Evolutionary conservation across 1,140 invertebrate species (phyloP).

Genomic region (Marisa cornuarietis): DNA sequence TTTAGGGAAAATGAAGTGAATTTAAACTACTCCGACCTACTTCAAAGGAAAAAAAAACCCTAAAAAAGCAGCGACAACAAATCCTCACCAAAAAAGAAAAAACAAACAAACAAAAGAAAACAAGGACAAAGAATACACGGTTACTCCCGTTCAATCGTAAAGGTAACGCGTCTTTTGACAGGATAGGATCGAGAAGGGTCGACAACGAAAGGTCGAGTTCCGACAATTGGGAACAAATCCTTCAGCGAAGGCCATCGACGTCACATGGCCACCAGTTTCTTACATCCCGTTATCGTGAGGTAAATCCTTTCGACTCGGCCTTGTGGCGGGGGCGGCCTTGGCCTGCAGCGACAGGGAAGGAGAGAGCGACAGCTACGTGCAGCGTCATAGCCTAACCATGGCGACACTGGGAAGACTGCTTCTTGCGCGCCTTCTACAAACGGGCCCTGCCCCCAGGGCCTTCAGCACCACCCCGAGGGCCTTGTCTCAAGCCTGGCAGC

Average conservation of each 20-base stretch:
- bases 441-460: background rate
- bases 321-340: background rate
- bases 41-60: too few species aligned
- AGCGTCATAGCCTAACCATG: background rate
- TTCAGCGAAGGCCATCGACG: background rate
- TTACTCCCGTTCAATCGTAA: too few species aligned
- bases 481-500: slow-evolving; percentile 11
- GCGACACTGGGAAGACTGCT: background rate
- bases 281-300: background rate
- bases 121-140: too few species aligned
- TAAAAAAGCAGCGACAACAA: too few species aligned
- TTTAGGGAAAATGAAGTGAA: too few species aligned
- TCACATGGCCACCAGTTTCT: too few species aligned
- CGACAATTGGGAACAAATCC: background rate
- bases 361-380: background rate
- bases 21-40: too few species aligned
- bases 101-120: too few species aligned
- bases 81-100: too few species aligned
- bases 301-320: background rate
- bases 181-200: too few species aligned
- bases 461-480: slow-evolving; percentile 2
- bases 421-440: background rate
- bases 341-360: background rate
- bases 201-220: too few species aligned
- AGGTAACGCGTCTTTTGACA: too few species aligned